These are phyloP conservation scores for Brachionus rotundiformis DNA, from an alignment of 1,140 invertebrate species.

Conservation along the genomic window DNA sequence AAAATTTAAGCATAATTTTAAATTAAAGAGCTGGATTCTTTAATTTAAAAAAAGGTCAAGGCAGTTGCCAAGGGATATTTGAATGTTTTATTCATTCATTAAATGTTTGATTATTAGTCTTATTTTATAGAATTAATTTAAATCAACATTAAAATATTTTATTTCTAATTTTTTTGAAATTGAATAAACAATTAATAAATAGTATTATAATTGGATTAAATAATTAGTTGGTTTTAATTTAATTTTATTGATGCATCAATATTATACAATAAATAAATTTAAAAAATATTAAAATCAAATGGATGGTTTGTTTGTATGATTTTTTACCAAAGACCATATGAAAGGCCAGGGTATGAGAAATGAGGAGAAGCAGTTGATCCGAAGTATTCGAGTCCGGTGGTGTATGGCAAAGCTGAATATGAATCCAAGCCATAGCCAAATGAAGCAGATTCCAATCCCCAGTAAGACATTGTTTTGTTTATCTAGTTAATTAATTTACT, in stretches of 20 bases:
- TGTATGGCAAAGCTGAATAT: background rate
- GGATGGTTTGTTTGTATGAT: background rate
- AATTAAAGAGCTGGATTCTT: background rate
- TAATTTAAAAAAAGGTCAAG: background rate
- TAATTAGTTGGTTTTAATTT: too few species aligned
- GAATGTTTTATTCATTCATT: too few species aligned
- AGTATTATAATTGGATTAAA: too few species aligned
- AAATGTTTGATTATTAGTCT: background rate
- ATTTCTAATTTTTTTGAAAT: too few species aligned
- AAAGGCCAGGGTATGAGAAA: background rate
- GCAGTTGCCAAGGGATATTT: constrained; percentile 19
- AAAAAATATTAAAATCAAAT: background rate
- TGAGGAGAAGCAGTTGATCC: background rate
- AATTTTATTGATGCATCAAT: background rate
- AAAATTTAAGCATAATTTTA: constrained; percentile 31
- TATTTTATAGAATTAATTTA: too few species aligned
- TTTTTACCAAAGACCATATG: background rate
- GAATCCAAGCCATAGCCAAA: background rate
- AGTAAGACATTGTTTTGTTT: background rate
- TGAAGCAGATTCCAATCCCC: background rate
- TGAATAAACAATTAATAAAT: too few species aligned
- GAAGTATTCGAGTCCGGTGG: background rate
- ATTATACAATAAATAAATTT: background rate
- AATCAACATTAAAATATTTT: too few species aligned
- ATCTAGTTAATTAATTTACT: too few species aligned